phyloP scores from a whole-genome alignment of 2,888 invertebrate genomes.

The Neocrepidodera transversa region DNA sequence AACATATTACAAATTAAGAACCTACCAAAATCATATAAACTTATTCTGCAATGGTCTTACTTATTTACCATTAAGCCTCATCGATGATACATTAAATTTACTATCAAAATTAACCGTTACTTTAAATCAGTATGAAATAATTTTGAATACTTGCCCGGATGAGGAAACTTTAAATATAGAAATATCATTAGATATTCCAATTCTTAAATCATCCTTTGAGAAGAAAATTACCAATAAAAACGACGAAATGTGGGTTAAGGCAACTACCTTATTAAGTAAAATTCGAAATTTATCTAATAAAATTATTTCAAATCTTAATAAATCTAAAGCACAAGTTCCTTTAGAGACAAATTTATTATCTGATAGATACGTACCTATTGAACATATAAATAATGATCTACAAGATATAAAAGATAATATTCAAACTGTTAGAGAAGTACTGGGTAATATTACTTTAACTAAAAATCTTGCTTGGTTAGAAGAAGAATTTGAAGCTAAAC shows the following conservation, averaged over 20 bases:
- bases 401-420: slow-evolving; percentile 22
- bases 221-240: slow-evolving; percentile 51
- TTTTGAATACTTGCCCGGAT: slow-evolving; percentile 70
- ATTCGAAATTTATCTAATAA: slow-evolving; percentile 40
- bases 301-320: slow-evolving; percentile 43
- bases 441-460: slow-evolving; percentile 27
- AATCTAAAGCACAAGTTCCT: slow-evolving; percentile 44
- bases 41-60: slow-evolving; percentile 49
- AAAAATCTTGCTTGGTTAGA: slow-evolving; percentile 29
- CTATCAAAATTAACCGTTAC: slow-evolving; percentile 64
- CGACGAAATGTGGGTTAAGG: slow-evolving; percentile 50
- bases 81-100: slow-evolving; percentile 61
- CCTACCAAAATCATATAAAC: slow-evolving; percentile 59
- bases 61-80: slow-evolving; percentile 46
- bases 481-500: slow-evolving; percentile 22
- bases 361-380: slow-evolving; percentile 46
- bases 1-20: slow-evolving; percentile 66
- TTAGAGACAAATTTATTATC: slow-evolving; percentile 43
- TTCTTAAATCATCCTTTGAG: slow-evolving; percentile 44
- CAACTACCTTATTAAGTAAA: slow-evolving; percentile 39
- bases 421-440: slow-evolving; percentile 16
- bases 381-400: slow-evolving; percentile 27
- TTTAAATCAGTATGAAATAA: slow-evolving; percentile 72
- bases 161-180: slow-evolving; percentile 51
- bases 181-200: slow-evolving; percentile 45